Conservation (phyloP, 1,140 invertebrate genomes). For the Lasioglossum baleicum region DNA sequence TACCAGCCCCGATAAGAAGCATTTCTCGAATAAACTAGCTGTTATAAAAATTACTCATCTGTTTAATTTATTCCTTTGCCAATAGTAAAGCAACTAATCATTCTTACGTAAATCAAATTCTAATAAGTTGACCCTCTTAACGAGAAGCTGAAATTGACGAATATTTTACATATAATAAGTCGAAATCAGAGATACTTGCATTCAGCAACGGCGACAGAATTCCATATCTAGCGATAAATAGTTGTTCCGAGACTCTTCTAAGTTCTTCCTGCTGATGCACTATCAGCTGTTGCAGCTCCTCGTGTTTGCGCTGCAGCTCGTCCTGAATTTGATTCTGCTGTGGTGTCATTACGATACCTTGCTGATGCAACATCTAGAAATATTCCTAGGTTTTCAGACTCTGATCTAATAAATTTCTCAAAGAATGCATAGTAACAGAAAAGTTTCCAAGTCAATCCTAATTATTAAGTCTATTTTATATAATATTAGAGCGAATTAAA, state of each 20-base stretch:
- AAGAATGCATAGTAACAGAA: too few relatives aligned
- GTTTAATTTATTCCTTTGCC: too few relatives aligned
- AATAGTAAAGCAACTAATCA: too few relatives aligned
- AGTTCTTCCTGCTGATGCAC: slow-evolving; percentile 92
- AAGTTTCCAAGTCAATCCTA: too few relatives aligned
- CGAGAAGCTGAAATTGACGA: not conserved
- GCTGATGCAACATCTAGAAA: slow-evolving; percentile 77
- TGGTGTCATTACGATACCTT: slow-evolving; percentile 81
- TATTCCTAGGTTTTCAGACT: not conserved
- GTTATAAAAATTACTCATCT: too few relatives aligned
- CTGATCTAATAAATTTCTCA: not conserved
- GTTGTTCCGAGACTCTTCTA: slow-evolving; percentile 89
- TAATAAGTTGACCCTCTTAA: too few relatives aligned
- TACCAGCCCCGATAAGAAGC: too few relatives aligned
- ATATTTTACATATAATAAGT: not conserved
- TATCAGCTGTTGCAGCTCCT: slow-evolving; percentile 91
- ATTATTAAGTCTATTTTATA: too few relatives aligned
- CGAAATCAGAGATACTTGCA: slow-evolving; percentile 74
- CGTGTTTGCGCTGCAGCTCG: slow-evolving; percentile 90
- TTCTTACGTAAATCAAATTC: too few relatives aligned
- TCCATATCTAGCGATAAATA: slow-evolving; percentile 90
- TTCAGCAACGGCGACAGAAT: slow-evolving; percentile 85
- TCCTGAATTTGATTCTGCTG: slow-evolving; percentile 85
- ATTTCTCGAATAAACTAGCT: too few relatives aligned
- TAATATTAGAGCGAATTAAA: too few relatives aligned